These are phyloP conservation scores for Falco berigora DNA, from an alignment of 2,797 vertebrate genomes.

Conservation along the genomic window DNA sequence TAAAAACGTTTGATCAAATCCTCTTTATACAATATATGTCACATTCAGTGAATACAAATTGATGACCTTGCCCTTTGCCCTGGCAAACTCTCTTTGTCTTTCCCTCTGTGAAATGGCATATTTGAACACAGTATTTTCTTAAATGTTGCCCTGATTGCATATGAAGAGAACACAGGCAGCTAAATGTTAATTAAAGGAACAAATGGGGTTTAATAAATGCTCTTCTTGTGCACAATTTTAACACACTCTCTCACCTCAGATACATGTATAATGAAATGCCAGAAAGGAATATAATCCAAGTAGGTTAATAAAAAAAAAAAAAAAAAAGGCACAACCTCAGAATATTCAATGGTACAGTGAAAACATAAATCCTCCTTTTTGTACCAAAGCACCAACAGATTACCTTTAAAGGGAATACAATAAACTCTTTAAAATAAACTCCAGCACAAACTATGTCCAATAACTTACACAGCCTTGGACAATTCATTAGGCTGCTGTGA, in stretches of 20 bases:
- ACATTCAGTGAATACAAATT: conserved; percentile 34
- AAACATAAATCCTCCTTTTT: conserved; percentile 50
- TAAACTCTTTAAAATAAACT: neutral
- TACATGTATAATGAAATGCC: neutral
- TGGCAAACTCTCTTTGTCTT: conserved; percentile 24
- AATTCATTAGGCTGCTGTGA: conserved; percentile 3
- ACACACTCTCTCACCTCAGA: neutral
- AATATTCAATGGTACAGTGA: conserved; percentile 17
- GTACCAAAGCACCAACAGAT: neutral
- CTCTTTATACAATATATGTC: conserved; percentile 31
- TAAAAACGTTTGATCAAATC: conserved; percentile 32
- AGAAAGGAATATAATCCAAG: conserved; percentile 9
- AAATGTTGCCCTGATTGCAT: neutral
- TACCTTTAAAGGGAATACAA: neutral
- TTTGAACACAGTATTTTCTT: neutral
- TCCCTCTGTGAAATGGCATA: neutral
- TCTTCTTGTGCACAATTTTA: neutral
- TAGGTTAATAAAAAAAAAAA: neutral
- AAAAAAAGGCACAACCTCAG: neutral
- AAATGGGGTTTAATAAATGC: neutral
- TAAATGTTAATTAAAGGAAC: conserved; percentile 8
- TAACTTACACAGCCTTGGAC: neutral
- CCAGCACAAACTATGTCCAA: neutral
- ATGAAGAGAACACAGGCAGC: neutral
- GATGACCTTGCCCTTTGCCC: conserved; percentile 34